Percentiles rank a stretch among this genome's conserved stretches.
Evolutionary conservation across 2,797 vertebrate genomes (phyloP).

Genomic region (Brachyrhaphis roseni): DNA sequence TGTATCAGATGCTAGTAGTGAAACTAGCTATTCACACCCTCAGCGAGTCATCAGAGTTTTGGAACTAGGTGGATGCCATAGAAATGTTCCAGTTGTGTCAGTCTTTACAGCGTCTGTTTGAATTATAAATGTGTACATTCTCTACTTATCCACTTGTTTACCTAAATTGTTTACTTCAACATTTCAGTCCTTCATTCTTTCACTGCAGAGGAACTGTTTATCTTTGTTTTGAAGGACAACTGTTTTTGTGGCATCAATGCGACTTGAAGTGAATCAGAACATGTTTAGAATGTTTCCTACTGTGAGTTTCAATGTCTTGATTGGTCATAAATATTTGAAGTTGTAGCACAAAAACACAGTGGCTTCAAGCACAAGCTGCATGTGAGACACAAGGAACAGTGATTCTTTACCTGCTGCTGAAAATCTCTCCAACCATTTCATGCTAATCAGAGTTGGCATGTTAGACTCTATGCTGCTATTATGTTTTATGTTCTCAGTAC

Average conservation of each 20-base stretch:
- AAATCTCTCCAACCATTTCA: slow-evolving; percentile 2
- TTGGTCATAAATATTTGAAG: slow-evolving; percentile 21
- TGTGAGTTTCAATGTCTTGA: slow-evolving; percentile 16
- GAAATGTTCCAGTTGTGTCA: slow-evolving; percentile 20
- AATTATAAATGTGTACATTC: slow-evolving; percentile 15
- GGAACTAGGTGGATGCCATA: slow-evolving; percentile 14
- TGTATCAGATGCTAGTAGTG: slow-evolving; percentile 4
- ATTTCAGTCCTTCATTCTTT: slow-evolving; percentile 15
- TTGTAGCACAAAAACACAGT: neutral
- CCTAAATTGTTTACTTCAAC: neutral
- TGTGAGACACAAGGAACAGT: slow-evolving; percentile 3
- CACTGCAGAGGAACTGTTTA: neutral
- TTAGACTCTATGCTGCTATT: neutral
- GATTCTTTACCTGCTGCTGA: slow-evolving; percentile 2
- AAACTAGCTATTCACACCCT: slow-evolving; percentile 3
- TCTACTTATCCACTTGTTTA: slow-evolving; percentile 6
- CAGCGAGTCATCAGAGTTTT: neutral
- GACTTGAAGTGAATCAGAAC: neutral
- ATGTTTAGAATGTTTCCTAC: slow-evolving; percentile 14
- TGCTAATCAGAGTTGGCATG: neutral
- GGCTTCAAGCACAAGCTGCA: slow-evolving; percentile 21
- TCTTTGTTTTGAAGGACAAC: neutral
- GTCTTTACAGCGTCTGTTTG: neutral
- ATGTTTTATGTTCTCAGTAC: neutral
- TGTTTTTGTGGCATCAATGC: neutral